Evolutionary conservation across 2,797 vertebrate genomes (phyloP), one percentile per base, ranked within the genome.

Genomic region (Acrocephalus scirpaceus): DNA sequence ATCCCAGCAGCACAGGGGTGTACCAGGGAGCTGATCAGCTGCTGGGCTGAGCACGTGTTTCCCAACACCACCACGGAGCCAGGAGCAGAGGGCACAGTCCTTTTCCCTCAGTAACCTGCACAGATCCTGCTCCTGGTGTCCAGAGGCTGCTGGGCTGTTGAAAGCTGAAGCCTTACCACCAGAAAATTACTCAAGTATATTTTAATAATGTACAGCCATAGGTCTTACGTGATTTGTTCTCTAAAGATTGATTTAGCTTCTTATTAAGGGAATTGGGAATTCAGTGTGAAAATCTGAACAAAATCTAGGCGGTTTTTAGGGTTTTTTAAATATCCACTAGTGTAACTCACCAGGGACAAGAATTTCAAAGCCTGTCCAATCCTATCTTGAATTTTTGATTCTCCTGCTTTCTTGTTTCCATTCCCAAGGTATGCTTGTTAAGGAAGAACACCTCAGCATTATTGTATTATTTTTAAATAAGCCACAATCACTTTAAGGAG

Each of bases 261-360:
- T 96, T 96, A 94, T 92, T 95, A 95, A 88, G 95, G 93, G 94
- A 97, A 91, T 94, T 93, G 88, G 92, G 95, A 81, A 67, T 94
- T 90, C 80, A 18, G 26, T 66, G 73, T 88, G 86, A 88, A 93
- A 92, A 93, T 93, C 94, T 85, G 80, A 88, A 73, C 91, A 91
- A 95, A 96, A 84, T 94, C 90, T 40, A 51, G 86, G 77, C 44
- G 0, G n/a, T 64, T 84, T 66, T 70, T 74, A 9, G 74, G 20
- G 76, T 82, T 86, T 88, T 54, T 83, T 11, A 87, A 80, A 74
- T 53, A 95, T 72, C 93, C 87, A 90, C 87, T 69, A 16, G 73
- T 69, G 65, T 86, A 94, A 86, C 62, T 86, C 89, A 70, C 73
- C 3, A 10, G 92, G 92, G 95, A 94, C 82, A 75, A 77, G 62